Base-by-base conservation (phyloP, 2,113 vertebrate genomes). In the Tragulus kanchil region DNA sequence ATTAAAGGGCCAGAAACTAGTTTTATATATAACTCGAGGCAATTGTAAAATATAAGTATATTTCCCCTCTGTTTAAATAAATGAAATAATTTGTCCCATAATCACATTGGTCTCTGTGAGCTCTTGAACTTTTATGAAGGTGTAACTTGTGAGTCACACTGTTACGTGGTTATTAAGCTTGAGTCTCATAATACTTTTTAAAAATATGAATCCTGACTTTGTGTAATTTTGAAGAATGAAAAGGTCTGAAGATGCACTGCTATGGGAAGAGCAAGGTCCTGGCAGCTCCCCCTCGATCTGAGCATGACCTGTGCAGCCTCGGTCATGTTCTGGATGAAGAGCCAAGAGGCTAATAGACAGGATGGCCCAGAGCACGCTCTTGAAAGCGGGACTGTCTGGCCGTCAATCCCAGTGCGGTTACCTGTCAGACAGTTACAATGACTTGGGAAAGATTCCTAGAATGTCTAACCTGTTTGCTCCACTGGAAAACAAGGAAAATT, bases 101-200 rank as follows among this genome's bases (percentile, higher is more conserved):
- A 97, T 98, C 97, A 95, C 97, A 96, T 92, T 85, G 96, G 97
- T 97, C 96, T 98, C 98, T 83, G 85, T 90, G 97, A 98, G 97
- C 96, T 97, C 98, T 95, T 97, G 96, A 97, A 97, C 90, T 97
- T 97, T 98, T 97, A 98, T 96, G 91, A 97, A 97, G 94, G 97
- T 95, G 71, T 97, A 97, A 96, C 96, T 59, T 15, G 2, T 97
- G 97, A 98, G 94, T 98, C 96, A 97, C n/a, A 88, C 81, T 23
- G 75, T 87, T 90, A 90, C 85, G 92, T 69, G 59, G 54, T 97
- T 97, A 95, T 97, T 93, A 96, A 95, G 81, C 79, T 90, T 62
- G 73, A 90, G 61, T 97, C 89, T 96, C 64, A 83, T n/a, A 96
- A 85, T 71, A 85, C n/a, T 50, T 89, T 54, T 95, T 42, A 48